phyloP scores from a whole-genome alignment of 2,797 vertebrate genomes.

The Pitangus sulphuratus region DNA sequence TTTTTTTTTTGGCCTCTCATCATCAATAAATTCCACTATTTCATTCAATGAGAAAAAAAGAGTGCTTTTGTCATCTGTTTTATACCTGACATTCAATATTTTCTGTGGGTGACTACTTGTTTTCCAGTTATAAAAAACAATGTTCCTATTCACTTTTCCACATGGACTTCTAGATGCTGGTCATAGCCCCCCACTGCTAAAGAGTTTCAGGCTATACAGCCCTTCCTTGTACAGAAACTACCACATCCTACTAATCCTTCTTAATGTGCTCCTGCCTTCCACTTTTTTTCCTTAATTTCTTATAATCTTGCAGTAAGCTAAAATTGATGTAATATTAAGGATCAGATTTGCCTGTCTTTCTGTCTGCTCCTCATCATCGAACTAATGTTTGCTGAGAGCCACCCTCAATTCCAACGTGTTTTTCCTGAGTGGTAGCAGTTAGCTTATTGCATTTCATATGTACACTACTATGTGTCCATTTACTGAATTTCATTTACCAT shows the following conservation, averaged over 20 bases:
- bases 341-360: background rate
- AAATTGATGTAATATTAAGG: background rate
- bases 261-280: background rate
- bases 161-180: background rate
- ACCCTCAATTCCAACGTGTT: background rate
- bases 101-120: background rate
- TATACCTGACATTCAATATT: background rate
- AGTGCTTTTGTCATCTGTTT: background rate
- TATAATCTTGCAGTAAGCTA: background rate
- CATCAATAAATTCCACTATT: background rate
- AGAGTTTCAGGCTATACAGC: background rate
- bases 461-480: background rate
- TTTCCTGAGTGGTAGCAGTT: background rate
- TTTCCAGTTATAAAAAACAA: background rate
- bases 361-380: background rate
- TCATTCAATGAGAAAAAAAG: background rate
- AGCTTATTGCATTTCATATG: background rate
- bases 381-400: background rate
- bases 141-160: background rate
- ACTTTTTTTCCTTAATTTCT: background rate
- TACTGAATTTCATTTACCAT: background rate
- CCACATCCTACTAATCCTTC: background rate
- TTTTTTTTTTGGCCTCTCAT: background rate
- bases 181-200: background rate
- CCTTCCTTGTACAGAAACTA: background rate